phyloP scores from a whole-genome alignment of 2,797 vertebrate species.

The Pterois miles region DNA sequence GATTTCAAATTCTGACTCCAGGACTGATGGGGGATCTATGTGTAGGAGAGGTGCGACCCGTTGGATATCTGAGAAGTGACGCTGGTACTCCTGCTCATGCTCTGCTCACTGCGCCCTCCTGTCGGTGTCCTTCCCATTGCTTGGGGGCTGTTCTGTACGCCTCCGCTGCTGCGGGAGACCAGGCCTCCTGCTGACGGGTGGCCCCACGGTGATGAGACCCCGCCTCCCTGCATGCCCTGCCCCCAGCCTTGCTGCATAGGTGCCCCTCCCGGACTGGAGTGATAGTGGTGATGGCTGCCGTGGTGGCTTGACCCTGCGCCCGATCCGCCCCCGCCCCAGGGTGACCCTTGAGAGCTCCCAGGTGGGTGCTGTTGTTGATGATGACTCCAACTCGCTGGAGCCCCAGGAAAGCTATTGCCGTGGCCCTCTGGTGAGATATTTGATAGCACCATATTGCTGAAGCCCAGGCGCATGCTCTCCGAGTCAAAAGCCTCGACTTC shows the following conservation, averaged over 20 bases:
- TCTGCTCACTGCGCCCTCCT: conserved; percentile 94
- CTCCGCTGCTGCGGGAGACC: conserved; percentile 89
- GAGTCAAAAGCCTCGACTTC: conserved; percentile 99
- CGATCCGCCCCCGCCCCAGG: conserved; percentile 85
- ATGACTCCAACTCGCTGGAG: conserved; percentile 91
- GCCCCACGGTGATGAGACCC: conserved; percentile 90
- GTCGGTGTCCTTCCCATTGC: conserved; percentile 96
- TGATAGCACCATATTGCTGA: conserved; percentile 99
- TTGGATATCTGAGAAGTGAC: conserved; percentile 99
- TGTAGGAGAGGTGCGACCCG: conserved; percentile 99
- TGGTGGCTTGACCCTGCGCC: conserved; percentile 85
- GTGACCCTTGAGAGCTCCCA: conserved; percentile 88
- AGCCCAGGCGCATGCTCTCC: conserved; percentile 98
- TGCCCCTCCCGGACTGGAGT: conserved; percentile 91
- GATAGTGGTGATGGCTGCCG: conserved; percentile 87
- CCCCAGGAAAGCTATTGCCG: conserved; percentile 97
- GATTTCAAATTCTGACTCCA: conserved; percentile 41
- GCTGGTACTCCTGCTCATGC: conserved; percentile 99
- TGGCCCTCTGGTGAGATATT: conserved; percentile 96
- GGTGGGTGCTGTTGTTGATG: conserved; percentile 84
- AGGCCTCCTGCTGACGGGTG: conserved; percentile 87
- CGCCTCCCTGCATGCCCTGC: conserved; percentile 90
- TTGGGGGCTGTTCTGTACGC: conserved; percentile 97
- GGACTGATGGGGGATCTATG: conserved; percentile 82
- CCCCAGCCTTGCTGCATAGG: conserved; percentile 93